Evolutionary conservation across 2,797 vertebrate genomes (phyloP), one percentile per base, ranked within the genome.

Genomic region (Pantherophis vulpinus): DNA sequence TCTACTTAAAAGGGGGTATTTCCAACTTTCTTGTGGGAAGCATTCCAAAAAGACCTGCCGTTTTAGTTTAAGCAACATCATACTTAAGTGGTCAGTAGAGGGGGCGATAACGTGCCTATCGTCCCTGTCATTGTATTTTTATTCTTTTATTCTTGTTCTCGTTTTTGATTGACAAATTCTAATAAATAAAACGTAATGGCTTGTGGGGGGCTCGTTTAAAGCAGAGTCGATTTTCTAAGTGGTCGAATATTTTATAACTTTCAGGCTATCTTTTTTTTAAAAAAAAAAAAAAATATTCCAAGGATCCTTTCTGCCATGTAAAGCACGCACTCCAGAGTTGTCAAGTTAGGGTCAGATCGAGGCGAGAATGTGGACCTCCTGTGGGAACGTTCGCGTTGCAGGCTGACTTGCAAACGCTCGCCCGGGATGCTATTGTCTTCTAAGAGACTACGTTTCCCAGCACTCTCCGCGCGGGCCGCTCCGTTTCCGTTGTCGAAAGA

Each of bases 391-490:
- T 74, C 32, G 18, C 37, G 18, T 23, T 42, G 74, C 20, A 4
- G 32, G 32, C 3, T 4, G 32, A 79, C 32, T 18, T 20, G 32
- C 32, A 79, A 37, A 20, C 3, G 74, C 8, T 23, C 37, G 32
- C 20, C 37, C 9, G 18, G 9, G 9, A 5, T 42, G 4, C 74
- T 9, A 11, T 79, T 47, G 74, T 79, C 37, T 9, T 23, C 20
- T 25, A 47, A 83, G 0, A 9, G 54, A 74, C 93, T 88, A 58
- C 25, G 79, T 42, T 92, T 95, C 94, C 94, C 95, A 91, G 91
- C 74, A 47, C 37, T 23, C 94, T 47, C 5, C 16, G 93, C 92
- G 94, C 94, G 51, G n/a, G n/a, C 92, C 92, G 92, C 6, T 54
- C 51, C 8, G 51, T 61, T 92, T 60, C 91, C 87, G 91, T 47